Evolutionary conservation across 2,888 invertebrate genomes (phyloP).

Genomic region (Dexiosoma caninum): DNA sequence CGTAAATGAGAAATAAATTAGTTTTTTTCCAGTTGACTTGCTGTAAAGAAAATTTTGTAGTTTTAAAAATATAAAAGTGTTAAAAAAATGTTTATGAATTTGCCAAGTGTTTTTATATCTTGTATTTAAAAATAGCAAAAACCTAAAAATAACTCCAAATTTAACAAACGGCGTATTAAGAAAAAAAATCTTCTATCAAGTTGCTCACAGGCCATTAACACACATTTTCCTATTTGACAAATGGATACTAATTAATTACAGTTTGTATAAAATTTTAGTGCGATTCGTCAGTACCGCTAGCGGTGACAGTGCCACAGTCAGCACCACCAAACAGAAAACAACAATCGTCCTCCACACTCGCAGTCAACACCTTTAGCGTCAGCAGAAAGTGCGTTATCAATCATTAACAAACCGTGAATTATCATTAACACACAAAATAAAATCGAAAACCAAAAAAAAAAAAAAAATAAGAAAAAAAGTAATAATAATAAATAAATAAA

Average conservation of each 20-base stretch:
- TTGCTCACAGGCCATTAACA: constrained; percentile 56
- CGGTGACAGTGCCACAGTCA: constrained; percentile 37
- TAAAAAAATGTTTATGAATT: background rate
- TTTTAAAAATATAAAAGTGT: background rate
- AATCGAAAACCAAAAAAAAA: constrained; percentile 30
- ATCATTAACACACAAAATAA: constrained; percentile 53
- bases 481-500: too few relatives aligned
- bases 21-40: background rate
- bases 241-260: constrained; percentile 79
- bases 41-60: background rate
- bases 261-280: constrained; percentile 78
- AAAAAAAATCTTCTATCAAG: constrained; percentile 38
- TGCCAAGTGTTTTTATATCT: background rate
- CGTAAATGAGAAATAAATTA: background rate
- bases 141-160: constrained; percentile 9
- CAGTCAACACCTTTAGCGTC: constrained; percentile 50
- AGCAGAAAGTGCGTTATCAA: constrained; percentile 64
- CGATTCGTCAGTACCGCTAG: constrained; percentile 66
- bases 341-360: constrained; percentile 28
- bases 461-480: too few relatives aligned
- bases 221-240: constrained; percentile 76
- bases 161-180: background rate
- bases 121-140: background rate
- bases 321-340: constrained; percentile 27
- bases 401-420: constrained; percentile 58